Percentiles rank a stretch among this genome's conserved stretches.
Conservation (phyloP, 2,797 vertebrate genomes). For the Parambassis ranga region DNA sequence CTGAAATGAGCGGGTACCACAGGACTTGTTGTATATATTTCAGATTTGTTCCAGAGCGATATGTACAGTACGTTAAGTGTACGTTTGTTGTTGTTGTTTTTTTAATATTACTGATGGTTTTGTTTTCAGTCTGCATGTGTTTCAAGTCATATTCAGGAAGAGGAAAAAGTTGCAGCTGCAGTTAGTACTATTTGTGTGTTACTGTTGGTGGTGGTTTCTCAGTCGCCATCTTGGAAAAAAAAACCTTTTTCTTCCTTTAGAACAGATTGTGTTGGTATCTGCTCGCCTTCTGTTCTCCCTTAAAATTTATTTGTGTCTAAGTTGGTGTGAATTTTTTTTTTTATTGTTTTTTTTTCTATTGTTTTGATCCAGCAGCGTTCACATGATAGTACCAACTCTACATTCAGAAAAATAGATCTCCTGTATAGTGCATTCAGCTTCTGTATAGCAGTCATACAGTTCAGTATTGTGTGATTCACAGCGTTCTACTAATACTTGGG, state of each 20-base stretch:
- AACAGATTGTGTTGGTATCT: conserved; percentile 26
- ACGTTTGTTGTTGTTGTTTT: conserved; percentile 43
- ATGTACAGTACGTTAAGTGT: conserved; percentile 42
- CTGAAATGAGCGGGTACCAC: conserved; percentile 50
- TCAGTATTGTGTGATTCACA: conserved; percentile 68
- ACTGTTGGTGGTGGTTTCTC: conserved; percentile 25
- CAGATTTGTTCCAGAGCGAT: conserved; percentile 36
- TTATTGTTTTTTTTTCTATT: conserved; percentile 40
- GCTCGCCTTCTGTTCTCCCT: not conserved
- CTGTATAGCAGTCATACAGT: conserved; percentile 51
- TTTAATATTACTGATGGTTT: conserved; percentile 41
- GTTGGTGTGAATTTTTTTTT: conserved; percentile 44
- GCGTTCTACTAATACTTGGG: conserved; percentile 58
- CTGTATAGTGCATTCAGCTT: conserved; percentile 72
- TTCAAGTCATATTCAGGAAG: conserved; percentile 82
- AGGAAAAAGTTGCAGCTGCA: conserved; percentile 64
- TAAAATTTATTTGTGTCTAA: conserved; percentile 19
- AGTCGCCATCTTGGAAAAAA: conserved; percentile 11
- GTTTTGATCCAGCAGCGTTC: conserved; percentile 75
- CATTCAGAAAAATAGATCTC: conserved; percentile 79
- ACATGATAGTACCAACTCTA: conserved; percentile 70
- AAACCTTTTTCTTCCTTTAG: not conserved
- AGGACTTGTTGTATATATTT: conserved; percentile 34
- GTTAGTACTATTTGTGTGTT: conserved; percentile 53
- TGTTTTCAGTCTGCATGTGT: conserved; percentile 68